Percentiles rank a stretch among this genome's conserved stretches.
These are phyloP conservation scores for Cryptoprocta ferox DNA, from an alignment of 2,797 vertebrate species.

Conservation along the genomic window DNA sequence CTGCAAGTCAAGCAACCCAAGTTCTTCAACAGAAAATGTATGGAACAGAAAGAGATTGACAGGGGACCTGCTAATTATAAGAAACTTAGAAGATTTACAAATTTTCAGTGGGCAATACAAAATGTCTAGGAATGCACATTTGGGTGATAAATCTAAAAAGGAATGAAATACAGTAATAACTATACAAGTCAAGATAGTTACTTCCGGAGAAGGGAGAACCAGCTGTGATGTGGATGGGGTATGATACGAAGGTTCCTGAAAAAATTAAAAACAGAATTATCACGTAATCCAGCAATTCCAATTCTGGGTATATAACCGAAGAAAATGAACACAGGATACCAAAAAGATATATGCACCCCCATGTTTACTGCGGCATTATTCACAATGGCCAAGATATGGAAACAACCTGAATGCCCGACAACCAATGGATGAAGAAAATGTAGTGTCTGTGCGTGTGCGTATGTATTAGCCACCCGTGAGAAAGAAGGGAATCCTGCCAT, in stretches of 20 bases:
- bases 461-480: neutral
- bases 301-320: neutral
- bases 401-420: neutral
- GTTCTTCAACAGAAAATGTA: neutral
- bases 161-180: neutral
- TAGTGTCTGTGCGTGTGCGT: neutral
- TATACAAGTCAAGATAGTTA: neutral
- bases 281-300: neutral
- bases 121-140: neutral
- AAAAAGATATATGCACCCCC: neutral
- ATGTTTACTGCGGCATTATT: neutral
- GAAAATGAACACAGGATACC: neutral
- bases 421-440: neutral
- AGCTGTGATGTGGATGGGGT: neutral
- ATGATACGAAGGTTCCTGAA: neutral
- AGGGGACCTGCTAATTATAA: neutral
- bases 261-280: neutral
- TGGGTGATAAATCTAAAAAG: neutral
- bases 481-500: neutral
- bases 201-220: neutral
- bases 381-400: neutral
- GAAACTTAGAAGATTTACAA: neutral
- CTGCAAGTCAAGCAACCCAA: neutral
- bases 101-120: neutral
- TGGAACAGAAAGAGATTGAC: neutral